Evolutionary conservation across 2,888 invertebrate genomes (phyloP).

Genomic region (Meiosimyza decipiens): DNA sequence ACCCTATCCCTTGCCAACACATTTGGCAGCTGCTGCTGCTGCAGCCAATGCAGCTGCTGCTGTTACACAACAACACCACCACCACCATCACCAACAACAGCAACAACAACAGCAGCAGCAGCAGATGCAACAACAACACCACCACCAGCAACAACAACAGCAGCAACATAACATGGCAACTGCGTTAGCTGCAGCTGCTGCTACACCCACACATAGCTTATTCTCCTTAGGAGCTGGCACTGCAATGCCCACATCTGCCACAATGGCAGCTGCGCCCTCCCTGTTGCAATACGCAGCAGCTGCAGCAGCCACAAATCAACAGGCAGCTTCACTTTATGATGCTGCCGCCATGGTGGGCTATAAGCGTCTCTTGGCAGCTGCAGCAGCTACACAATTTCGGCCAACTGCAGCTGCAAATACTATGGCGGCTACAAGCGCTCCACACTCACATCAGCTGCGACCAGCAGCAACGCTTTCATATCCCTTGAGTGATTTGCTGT

Average conservation of each 20-base stretch:
- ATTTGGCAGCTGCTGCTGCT: conserved; percentile 64
- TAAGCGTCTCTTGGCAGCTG: conserved; percentile 65
- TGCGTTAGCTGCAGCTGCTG: conserved; percentile 55
- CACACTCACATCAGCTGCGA: conserved; percentile 24
- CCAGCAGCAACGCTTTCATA: conserved; percentile 73
- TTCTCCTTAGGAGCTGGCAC: conserved; percentile 41
- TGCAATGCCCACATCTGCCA: conserved; percentile 52
- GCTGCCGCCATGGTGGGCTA: conserved; percentile 65
- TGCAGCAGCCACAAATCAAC: conserved; percentile 73
- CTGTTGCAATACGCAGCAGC: conserved; percentile 72
- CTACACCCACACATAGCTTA: conserved; percentile 56
- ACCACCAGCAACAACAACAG: conserved; percentile 63
- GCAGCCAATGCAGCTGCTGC: conserved; percentile 58
- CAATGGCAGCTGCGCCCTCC: conserved; percentile 67
- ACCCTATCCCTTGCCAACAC: conserved; percentile 73
- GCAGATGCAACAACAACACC: conserved; percentile 55
- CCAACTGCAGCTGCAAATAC: conserved; percentile 50
- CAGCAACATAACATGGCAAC: conserved; percentile 61
- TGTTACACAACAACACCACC: conserved; percentile 66
- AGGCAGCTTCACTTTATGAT: conserved; percentile 64
- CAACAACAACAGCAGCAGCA: conserved; percentile 60
- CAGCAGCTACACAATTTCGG: conserved; percentile 63
- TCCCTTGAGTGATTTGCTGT: conserved; percentile 78
- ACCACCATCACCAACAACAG: conserved; percentile 56
- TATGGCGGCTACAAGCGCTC: conserved; percentile 63